Percentiles rank a stretch among this genome's conserved stretches.
Evolutionary conservation across 1,140 invertebrate species (phyloP).

Genomic region (Drosophila pectinifera): DNA sequence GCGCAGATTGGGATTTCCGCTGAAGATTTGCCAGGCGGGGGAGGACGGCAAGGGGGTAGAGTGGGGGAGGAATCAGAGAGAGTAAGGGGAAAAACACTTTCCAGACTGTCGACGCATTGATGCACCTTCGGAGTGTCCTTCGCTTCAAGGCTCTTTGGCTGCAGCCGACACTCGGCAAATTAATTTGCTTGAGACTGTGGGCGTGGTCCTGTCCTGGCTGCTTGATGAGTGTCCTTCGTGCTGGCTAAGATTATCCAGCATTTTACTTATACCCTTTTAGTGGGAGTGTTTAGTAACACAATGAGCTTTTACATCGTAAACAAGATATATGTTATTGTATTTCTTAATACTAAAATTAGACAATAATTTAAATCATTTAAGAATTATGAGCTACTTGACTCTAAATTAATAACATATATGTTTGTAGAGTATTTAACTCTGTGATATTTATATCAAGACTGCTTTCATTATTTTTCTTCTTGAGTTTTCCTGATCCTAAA

Average conservation of each 20-base stretch:
- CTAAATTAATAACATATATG: not conserved
- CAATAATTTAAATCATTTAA: not conserved
- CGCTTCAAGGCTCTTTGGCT: constrained; percentile 52
- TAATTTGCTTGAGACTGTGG: constrained; percentile 74
- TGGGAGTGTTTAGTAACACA: not conserved
- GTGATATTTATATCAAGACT: not conserved
- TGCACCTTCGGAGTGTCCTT: constrained; percentile 39
- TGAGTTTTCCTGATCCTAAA: constrained; percentile 44
- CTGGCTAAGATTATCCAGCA: not conserved
- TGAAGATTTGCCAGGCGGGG: constrained; percentile 16
- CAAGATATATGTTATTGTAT: too few relatives aligned
- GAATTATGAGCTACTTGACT: too few relatives aligned
- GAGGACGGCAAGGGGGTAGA: not conserved
- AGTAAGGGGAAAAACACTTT: constrained; percentile 1
- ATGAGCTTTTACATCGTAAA: not conserved
- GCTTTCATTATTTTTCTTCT: constrained; percentile 7
- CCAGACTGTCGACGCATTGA: constrained; percentile 22
- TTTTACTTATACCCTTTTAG: constrained; percentile 3
- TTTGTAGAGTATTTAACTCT: not conserved
- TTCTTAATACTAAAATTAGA: too few relatives aligned
- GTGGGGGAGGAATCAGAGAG: constrained; percentile 1
- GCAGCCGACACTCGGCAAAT: constrained; percentile 71
- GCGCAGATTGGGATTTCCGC: constrained; percentile 59
- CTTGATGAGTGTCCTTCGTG: constrained; percentile 31
- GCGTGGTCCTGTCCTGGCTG: constrained; percentile 47